These are phyloP conservation scores for Actias luna DNA, from an alignment of 2,888 invertebrate genomes.

Conservation along the genomic window DNA sequence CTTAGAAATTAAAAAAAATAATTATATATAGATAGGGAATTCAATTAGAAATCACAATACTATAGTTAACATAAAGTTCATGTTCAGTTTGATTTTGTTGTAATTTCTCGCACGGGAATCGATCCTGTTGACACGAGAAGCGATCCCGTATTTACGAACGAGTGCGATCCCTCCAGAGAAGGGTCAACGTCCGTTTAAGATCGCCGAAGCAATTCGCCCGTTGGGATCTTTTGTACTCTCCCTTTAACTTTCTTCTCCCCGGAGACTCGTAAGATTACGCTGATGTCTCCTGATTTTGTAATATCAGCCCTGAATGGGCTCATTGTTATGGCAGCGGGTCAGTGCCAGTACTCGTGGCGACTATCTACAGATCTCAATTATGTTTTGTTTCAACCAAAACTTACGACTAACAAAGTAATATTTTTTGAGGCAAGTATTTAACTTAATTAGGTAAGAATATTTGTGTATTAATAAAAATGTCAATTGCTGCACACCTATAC, in stretches of 20 bases:
- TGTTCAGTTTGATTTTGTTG: background rate
- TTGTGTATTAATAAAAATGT: too few relatives aligned
- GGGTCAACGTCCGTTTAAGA: slow-evolving; percentile 4
- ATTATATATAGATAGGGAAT: too few relatives aligned
- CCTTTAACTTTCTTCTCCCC: slow-evolving; percentile 1
- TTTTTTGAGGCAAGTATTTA: too few relatives aligned
- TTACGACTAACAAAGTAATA: too few relatives aligned
- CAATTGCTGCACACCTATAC: too few relatives aligned
- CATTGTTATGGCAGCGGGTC: background rate
- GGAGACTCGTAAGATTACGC: background rate
- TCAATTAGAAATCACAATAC: background rate
- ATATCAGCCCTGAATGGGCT: background rate
- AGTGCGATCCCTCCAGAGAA: background rate
- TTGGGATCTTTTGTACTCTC: slow-evolving; percentile 1
- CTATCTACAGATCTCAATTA: background rate
- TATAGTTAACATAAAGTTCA: background rate
- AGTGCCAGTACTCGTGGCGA: background rate
- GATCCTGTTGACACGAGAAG: background rate
- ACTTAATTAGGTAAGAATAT: too few relatives aligned
- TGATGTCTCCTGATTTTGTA: slow-evolving; percentile 3
- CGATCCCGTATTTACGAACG: background rate
- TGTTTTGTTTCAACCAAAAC: background rate
- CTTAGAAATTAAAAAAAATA: too few relatives aligned
- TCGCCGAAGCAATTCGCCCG: slow-evolving; percentile 4
- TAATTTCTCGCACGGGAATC: background rate